These are phyloP conservation scores for Teinopalpus imperialis DNA, from an alignment of 2,888 invertebrate genomes.

Conservation along the genomic window DNA sequence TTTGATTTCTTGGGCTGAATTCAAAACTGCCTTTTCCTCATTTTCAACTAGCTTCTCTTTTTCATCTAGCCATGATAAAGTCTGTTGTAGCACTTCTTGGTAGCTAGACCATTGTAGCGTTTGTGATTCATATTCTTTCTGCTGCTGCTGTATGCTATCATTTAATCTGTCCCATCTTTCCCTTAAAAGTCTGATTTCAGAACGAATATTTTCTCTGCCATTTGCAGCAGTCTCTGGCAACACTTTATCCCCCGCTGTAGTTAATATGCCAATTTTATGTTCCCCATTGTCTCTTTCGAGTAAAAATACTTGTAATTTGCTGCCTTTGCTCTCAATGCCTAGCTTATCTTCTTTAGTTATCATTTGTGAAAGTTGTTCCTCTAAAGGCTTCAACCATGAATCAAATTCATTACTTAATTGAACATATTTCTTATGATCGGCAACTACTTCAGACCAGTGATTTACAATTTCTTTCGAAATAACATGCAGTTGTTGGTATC, in stretches of 20 bases:
- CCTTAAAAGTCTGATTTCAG: conserved; percentile 89
- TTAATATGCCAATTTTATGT: conserved; percentile 87
- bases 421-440: conserved; percentile 90
- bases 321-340: conserved; percentile 84
- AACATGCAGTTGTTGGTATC: conserved; percentile 90
- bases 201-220: conserved; percentile 94
- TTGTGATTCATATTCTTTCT: conserved; percentile 92
- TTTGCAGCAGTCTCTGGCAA: conserved; percentile 95
- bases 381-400: conserved; percentile 89
- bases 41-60: conserved; percentile 89
- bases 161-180: conserved; percentile 94
- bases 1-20: conserved; percentile 91
- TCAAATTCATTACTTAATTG: conserved; percentile 88
- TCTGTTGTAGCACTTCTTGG: conserved; percentile 92
- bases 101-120: conserved; percentile 92
- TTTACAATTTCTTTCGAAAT: conserved; percentile 93
- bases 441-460: conserved; percentile 91
- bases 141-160: conserved; percentile 91
- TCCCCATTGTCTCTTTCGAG: conserved; percentile 93
- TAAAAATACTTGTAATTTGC: conserved; percentile 86
- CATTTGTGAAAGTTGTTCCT: conserved; percentile 84
- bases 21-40: conserved; percentile 87
- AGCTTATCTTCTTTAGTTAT: conserved; percentile 84
- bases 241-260: conserved; percentile 92
- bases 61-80: conserved; percentile 91